Conservation (phyloP, 2,888 invertebrate genomes). For the Tridacna gigas region DNA sequence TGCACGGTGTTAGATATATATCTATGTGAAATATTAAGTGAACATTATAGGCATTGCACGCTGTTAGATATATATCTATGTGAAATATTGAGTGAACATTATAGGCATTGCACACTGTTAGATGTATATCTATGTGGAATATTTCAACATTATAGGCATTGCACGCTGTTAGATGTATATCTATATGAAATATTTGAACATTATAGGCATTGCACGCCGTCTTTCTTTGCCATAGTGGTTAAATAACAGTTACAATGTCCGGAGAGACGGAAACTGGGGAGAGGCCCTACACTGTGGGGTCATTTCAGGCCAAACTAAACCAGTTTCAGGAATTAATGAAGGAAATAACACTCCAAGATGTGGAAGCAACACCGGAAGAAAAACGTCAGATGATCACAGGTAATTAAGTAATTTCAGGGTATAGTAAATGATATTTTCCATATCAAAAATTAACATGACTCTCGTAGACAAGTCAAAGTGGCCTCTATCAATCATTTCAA, state of each 20-base stretch:
- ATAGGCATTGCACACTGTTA: background rate
- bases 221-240: too few species aligned
- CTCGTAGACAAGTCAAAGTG: too few species aligned
- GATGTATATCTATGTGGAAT: too few species aligned
- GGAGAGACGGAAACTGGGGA: slow-evolving; percentile 66
- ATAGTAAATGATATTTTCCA: too few species aligned
- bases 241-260: slow-evolving; percentile 29
- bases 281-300: slow-evolving; percentile 80
- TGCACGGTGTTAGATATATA: too few species aligned
- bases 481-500: too few species aligned
- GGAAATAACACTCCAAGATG: slow-evolving; percentile 81
- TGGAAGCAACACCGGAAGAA: slow-evolving; percentile 82
- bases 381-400: slow-evolving; percentile 83
- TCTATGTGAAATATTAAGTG: too few species aligned
- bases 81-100: background rate
- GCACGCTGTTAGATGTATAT: background rate
- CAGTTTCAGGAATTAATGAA: slow-evolving; percentile 82
- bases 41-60: background rate
- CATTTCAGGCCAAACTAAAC: slow-evolving; percentile 80
- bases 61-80: too few species aligned
- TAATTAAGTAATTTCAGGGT: slow-evolving; percentile 48
- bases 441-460: too few species aligned
- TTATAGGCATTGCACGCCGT: background rate
- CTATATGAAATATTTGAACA: background rate
- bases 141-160: background rate